Evolutionary conservation across 2,113 vertebrate genomes (phyloP), one percentile per base, ranked within the genome.

Genomic region (Grammomys dolichurus): DNA sequence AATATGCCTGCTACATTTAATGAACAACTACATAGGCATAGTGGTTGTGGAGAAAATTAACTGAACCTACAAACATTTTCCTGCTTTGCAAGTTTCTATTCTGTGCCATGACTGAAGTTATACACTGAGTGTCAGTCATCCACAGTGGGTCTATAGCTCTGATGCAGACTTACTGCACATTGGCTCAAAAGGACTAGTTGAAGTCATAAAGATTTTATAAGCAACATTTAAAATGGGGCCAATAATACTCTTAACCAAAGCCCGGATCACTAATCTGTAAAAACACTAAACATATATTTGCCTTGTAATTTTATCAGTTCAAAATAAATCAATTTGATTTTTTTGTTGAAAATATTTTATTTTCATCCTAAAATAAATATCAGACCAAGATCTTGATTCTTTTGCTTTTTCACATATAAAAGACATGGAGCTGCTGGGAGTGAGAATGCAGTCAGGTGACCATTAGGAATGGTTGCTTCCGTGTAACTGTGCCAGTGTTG

Each of bases 291-390:
- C 85, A 2, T 91, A 20, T 84, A 12, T 85, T 46, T 86, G 22
- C 85, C 67, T 54, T 80, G 0, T 78, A 85, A 73, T 76, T 70
- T 84, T 65, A 78, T 65, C 31, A 91, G 46, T 80, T 91, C 56
- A 94, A 87, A 94, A 65, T 85, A 46, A 67, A 46, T n/a, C 46
- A 31, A 9, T 78, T 67, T 80, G 33, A n/a, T 54, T 85, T 65
- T 96, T 65, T 94, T 87, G 36, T 89, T 91, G 69, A 94, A 89
- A 93, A 89, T 90, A 89, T 46, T 95, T 93, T 93, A 43, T 95
- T 94, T 31, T 89, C n/a, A 13, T 93, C 1, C 65, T 96, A 58
- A 92, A 90, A 17, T 95, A 87, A 92, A 28, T 89, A 40, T 96
- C 51, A 69, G 26, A 12, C 40, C 46, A 19, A 96, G 67, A 84